Conservation (phyloP, 2,888 invertebrate species). For the Calephelis perditalis region DNA sequence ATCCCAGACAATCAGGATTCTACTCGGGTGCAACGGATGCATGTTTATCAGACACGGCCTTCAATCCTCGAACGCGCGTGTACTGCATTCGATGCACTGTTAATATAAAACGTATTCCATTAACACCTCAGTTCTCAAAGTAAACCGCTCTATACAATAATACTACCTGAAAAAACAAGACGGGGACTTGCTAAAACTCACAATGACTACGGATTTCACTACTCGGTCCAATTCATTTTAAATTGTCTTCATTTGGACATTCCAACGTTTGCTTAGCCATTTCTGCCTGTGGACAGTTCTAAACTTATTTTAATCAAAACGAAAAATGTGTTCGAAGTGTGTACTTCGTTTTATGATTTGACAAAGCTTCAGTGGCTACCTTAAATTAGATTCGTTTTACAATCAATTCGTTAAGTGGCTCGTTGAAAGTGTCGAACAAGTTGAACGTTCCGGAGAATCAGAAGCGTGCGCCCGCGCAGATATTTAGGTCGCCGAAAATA, state of each 20-base stretch:
- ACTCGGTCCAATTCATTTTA: no score
- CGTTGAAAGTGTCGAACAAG: constrained; percentile 27
- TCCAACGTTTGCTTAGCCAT: no score
- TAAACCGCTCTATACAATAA: no score
- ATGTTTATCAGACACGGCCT: constrained; percentile 46
- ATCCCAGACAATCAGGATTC: constrained; percentile 50
- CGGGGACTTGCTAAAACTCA: no score
- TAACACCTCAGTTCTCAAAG: constrained; percentile 29
- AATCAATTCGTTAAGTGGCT: constrained; percentile 9
- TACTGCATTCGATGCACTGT: constrained; percentile 46
- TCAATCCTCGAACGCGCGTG: constrained; percentile 57
- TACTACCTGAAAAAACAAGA: no score
- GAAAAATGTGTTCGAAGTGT: no score
- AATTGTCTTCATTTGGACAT: no score
- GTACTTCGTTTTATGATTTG: no score
- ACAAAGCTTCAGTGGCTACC: not conserved
- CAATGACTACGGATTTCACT: no score
- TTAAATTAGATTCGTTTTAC: not conserved
- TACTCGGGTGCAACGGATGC: constrained; percentile 51
- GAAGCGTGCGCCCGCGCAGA: constrained; percentile 48
- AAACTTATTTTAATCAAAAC: no score
- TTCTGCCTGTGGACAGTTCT: no score
- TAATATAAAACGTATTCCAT: constrained; percentile 23
- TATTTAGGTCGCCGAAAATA: constrained; percentile 76
- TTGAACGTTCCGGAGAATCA: constrained; percentile 14